phyloP scores from a whole-genome alignment of 2,888 invertebrate species.

The Sepiola atlantica region DNA sequence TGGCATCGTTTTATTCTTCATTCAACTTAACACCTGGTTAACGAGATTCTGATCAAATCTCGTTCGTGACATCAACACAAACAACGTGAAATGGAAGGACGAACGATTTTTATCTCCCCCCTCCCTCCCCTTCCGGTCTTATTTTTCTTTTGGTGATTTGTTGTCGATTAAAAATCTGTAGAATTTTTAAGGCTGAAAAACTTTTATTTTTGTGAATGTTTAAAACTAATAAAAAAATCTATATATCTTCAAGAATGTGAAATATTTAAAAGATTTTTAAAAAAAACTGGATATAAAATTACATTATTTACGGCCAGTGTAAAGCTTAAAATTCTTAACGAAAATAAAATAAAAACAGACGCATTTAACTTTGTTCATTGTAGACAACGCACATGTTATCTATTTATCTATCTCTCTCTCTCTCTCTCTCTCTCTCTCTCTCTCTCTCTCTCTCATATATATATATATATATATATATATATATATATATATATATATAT shows the following conservation, averaged over 20 bases:
- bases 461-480: conserved; percentile 33
- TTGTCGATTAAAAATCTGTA: neutral
- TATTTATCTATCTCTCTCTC: neutral
- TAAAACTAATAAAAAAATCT: neutral
- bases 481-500: neutral
- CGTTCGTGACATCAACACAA: neutral
- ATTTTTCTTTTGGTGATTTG: neutral
- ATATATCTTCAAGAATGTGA: neutral
- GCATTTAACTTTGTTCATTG: neutral
- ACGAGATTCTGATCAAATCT: neutral
- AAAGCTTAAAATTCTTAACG: neutral
- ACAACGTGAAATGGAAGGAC: too few relatives aligned
- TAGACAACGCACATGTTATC: neutral
- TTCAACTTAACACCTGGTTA: neutral
- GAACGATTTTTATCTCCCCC: too few relatives aligned
- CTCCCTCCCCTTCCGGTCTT: neutral
- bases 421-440: neutral
- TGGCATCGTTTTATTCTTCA: neutral
- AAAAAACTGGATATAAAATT: neutral
- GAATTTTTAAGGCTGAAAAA: neutral
- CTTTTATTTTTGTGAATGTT: neutral
- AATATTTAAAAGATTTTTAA: neutral
- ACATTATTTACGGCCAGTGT: neutral
- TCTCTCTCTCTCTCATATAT: too few relatives aligned
- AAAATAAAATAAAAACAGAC: neutral